Evolutionary conservation across 2,113 vertebrate genomes (phyloP).

Genomic region (Anser cygnoides): DNA sequence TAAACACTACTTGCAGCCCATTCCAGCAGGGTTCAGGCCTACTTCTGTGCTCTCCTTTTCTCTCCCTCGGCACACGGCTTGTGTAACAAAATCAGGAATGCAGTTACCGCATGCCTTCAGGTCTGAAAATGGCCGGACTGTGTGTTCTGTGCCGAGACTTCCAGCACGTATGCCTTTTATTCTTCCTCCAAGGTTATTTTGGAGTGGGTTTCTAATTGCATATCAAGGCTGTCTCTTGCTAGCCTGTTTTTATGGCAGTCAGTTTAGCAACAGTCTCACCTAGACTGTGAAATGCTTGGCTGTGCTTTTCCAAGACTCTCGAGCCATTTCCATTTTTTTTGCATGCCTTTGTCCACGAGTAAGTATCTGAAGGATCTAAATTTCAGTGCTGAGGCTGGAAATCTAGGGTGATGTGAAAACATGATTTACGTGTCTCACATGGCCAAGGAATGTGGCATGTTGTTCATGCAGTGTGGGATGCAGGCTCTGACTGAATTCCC

Average conservation of each 20-base stretch:
- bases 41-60: not conserved
- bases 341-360: not conserved
- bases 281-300: not conserved
- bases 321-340: not conserved
- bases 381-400: not conserved
- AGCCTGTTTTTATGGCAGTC: not conserved
- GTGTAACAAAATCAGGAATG: not conserved
- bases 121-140: not conserved
- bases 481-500: not conserved
- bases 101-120: not conserved
- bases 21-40: not conserved
- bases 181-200: not conserved
- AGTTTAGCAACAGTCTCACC: not conserved
- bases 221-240: not conserved
- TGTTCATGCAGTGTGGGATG: accelerated
- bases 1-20: not conserved
- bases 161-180: not conserved
- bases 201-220: not conserved
- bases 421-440: accelerated
- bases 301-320: not conserved
- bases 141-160: not conserved
- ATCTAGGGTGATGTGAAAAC: not conserved
- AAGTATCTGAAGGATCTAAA: not conserved
- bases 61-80: not conserved
- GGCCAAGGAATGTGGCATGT: too few species aligned